Evolutionary conservation across 2,888 invertebrate genomes (phyloP).

Genomic region (Scrobipalpa costella): DNA sequence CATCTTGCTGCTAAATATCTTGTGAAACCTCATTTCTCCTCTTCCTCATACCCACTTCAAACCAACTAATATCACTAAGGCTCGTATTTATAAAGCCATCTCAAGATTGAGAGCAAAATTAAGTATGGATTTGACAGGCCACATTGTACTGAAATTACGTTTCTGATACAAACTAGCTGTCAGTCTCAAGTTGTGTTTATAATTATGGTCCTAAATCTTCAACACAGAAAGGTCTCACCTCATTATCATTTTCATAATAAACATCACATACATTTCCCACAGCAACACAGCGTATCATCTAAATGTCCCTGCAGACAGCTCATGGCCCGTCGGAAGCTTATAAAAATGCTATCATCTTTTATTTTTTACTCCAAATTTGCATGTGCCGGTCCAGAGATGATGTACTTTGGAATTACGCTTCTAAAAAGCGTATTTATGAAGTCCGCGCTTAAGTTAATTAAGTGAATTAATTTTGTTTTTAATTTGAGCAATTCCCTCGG

Average conservation of each 20-base stretch:
- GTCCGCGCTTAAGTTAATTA: constrained; percentile 61
- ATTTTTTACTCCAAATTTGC: constrained; percentile 76
- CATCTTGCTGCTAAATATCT: too few relatives aligned
- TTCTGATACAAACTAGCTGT: too few relatives aligned
- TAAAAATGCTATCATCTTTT: constrained; percentile 76
- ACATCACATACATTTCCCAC: constrained; percentile 31
- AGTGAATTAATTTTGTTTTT: constrained; percentile 35
- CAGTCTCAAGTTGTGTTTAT: too few relatives aligned
- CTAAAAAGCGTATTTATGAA: constrained; percentile 68
- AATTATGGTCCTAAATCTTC: too few relatives aligned
- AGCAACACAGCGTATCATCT: constrained; percentile 42
- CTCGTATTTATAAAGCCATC: too few relatives aligned
- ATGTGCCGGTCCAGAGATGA: constrained; percentile 76
- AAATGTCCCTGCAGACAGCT: constrained; percentile 43
- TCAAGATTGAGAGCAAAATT: too few relatives aligned
- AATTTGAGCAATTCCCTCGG: constrained; percentile 26
- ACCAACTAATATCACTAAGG: too few relatives aligned
- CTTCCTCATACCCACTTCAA: too few relatives aligned
- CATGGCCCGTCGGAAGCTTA: constrained; percentile 64
- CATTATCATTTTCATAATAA: constrained; percentile 20
- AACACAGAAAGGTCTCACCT: background rate
- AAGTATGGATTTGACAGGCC: too few relatives aligned
- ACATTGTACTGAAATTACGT: too few relatives aligned
- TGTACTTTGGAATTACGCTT: constrained; percentile 71
- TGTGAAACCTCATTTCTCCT: too few relatives aligned